These are phyloP conservation scores for Pseudorasbora parva DNA, from an alignment of 2,113 vertebrate species.

Conservation along the genomic window DNA sequence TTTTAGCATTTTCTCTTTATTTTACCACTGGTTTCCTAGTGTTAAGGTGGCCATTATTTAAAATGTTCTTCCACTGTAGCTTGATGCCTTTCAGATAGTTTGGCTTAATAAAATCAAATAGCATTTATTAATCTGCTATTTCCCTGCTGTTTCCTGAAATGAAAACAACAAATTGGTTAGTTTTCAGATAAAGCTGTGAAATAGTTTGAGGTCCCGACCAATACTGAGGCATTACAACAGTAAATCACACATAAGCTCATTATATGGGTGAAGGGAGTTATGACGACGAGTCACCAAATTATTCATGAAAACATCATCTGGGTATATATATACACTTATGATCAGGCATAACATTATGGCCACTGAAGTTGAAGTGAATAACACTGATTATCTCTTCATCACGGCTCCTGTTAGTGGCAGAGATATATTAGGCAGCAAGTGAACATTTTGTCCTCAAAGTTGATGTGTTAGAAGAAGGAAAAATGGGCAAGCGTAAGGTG, in stretches of 20 bases:
- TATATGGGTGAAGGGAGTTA: constrained; percentile 15
- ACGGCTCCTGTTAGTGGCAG: too few species aligned
- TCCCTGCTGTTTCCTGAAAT: neutral
- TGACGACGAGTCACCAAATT: neutral
- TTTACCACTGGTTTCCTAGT: neutral
- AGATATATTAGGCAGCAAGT: too few species aligned
- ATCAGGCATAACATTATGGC: too few species aligned
- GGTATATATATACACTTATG: neutral
- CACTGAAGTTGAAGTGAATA: too few species aligned
- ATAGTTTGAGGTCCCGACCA: neutral
- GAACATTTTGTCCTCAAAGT: too few species aligned
- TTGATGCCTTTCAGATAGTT: neutral
- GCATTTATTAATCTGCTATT: neutral
- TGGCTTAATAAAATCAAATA: neutral
- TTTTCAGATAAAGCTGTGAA: neutral
- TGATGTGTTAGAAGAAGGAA: too few species aligned
- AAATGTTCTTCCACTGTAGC: neutral
- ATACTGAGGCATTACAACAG: neutral
- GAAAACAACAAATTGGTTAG: neutral
- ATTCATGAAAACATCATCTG: neutral
- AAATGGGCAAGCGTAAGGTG: too few species aligned
- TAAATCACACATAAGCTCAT: constrained; percentile 2
- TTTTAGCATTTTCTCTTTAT: too few species aligned
- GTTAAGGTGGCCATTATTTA: neutral
- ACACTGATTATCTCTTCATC: too few species aligned